Percentiles rank a stretch among this genome's conserved stretches.
These are phyloP conservation scores for Ceratina australensis DNA, from an alignment of 1,140 invertebrate species.

Conservation along the genomic window DNA sequence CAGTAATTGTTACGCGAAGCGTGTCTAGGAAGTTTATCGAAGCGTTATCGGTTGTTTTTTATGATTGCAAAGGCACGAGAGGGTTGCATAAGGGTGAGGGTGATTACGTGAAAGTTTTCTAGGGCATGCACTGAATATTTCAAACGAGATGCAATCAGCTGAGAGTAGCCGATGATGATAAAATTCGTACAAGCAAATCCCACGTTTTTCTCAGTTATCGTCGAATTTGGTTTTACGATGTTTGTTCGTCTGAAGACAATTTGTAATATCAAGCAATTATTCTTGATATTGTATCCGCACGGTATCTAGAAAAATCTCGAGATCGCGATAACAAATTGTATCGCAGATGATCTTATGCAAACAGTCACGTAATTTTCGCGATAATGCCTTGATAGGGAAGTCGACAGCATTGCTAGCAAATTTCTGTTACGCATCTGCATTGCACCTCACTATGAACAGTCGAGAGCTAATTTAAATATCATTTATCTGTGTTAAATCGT, in stretches of 20 bases:
- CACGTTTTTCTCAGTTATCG: too few relatives aligned
- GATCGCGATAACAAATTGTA: background rate
- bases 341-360: background rate
- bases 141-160: background rate
- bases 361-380: background rate
- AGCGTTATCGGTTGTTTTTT: conserved; percentile 4
- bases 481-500: too few relatives aligned
- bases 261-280: too few relatives aligned
- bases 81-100: conserved; percentile 4
- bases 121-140: background rate
- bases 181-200: too few relatives aligned
- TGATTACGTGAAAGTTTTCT: conserved; percentile 13
- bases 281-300: too few relatives aligned
- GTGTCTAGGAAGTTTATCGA: background rate
- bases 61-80: too few relatives aligned
- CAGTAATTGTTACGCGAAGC: conserved; percentile 1
- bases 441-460: background rate
- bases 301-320: background rate
- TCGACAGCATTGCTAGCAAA: background rate
- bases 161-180: too few relatives aligned
- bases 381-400: conserved; percentile 19
- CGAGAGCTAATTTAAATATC: background rate
- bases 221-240: too few relatives aligned
- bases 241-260: too few relatives aligned
- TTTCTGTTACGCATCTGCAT: background rate